phyloP scores from a whole-genome alignment of 1,140 invertebrate genomes.

The Luehdorfia chinensis region DNA sequence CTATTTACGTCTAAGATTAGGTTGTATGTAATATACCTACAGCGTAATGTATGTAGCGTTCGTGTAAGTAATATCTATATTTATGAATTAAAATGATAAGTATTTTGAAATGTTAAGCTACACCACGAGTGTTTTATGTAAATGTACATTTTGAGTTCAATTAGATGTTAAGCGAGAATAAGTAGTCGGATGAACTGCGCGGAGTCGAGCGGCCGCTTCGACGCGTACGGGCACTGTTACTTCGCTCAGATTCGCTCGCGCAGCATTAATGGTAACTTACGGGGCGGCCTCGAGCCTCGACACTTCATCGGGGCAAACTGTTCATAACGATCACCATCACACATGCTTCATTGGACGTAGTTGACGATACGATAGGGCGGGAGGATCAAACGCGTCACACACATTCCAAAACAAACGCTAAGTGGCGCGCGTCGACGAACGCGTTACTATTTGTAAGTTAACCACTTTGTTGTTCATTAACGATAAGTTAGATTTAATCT shows the following conservation, averaged over 20 bases:
- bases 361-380: slow-evolving; percentile 21
- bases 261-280: too few relatives aligned
- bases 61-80: slow-evolving; percentile 68
- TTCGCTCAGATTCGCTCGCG: slow-evolving; percentile 60
- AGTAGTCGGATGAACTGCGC: too few relatives aligned
- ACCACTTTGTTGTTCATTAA: slow-evolving; percentile 77
- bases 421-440: slow-evolving; percentile 45
- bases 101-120: slow-evolving; percentile 56
- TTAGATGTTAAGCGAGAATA: slow-evolving; percentile 40
- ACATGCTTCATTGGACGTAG: slow-evolving; percentile 22
- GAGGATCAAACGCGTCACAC: slow-evolving; percentile 53
- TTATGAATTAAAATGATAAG: slow-evolving; percentile 66
- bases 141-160: slow-evolving; percentile 65
- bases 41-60: slow-evolving; percentile 59
- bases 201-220: slow-evolving; percentile 3
- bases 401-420: slow-evolving; percentile 72
- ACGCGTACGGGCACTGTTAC: slow-evolving; percentile 34
- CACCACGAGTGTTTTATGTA: slow-evolving; percentile 62
- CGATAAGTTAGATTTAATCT: slow-evolving; percentile 73
- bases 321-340: slow-evolving; percentile 22
- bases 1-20: slow-evolving; percentile 64
- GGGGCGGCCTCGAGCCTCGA: slow-evolving; percentile 8
- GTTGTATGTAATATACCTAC: slow-evolving; percentile 61
- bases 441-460: slow-evolving; percentile 69
- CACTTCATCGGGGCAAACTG: background rate